These are phyloP conservation scores for Fissipunctia ypsillon DNA, from an alignment of 2,888 invertebrate genomes.

Conservation along the genomic window DNA sequence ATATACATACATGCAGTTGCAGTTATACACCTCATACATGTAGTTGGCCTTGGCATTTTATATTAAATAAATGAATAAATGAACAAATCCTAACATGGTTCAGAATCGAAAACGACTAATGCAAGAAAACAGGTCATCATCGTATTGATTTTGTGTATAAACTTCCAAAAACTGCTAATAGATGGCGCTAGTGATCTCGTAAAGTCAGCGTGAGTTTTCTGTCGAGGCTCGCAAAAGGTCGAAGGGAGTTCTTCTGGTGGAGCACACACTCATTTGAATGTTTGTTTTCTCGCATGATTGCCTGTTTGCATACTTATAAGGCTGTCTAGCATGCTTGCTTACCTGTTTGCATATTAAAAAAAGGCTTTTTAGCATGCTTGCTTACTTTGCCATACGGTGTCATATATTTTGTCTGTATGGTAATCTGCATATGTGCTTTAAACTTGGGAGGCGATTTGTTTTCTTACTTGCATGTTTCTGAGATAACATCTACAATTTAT, in stretches of 20 bases:
- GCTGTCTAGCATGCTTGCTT: conserved; percentile 10
- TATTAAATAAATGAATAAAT: neutral
- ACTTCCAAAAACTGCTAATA: conserved; percentile 7
- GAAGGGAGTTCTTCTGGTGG: conserved; percentile 2
- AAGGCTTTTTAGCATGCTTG: conserved; percentile 7
- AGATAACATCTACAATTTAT: no score
- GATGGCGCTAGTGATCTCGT: conserved; percentile 44
- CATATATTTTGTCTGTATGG: neutral
- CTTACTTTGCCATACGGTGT: neutral
- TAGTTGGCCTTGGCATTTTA: neutral
- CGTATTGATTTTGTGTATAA: neutral
- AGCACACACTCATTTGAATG: conserved; percentile 13
- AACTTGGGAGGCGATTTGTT: neutral
- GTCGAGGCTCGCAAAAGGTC: neutral
- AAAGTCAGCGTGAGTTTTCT: neutral
- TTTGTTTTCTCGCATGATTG: conserved; percentile 5
- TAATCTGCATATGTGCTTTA: conserved; percentile 6
- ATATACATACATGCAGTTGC: neutral
- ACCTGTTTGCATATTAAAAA: conserved; percentile 11
- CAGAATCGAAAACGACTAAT: neutral
- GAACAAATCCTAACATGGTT: neutral
- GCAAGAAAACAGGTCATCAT: neutral
- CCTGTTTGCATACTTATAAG: conserved; percentile 5
- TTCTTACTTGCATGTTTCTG: conserved; percentile 1
- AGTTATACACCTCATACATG: no score